Conservation (phyloP, 2,113 vertebrate genomes). For the Mastomys coucha region DNA sequence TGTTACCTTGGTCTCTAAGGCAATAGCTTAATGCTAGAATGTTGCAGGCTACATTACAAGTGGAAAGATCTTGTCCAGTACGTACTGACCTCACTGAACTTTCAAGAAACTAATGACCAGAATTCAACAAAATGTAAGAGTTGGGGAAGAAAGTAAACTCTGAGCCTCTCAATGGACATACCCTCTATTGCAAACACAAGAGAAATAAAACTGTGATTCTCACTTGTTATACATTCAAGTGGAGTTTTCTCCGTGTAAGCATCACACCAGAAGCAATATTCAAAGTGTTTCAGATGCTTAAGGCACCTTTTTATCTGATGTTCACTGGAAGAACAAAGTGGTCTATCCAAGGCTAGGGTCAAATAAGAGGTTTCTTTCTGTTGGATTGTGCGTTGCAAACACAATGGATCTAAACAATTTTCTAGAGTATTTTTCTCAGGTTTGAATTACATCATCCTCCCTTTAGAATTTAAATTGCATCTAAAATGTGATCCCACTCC, state of each 20-base stretch:
- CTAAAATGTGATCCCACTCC: background rate
- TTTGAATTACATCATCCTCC: background rate
- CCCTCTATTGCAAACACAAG: background rate
- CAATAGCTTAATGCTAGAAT: background rate
- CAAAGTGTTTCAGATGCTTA: background rate
- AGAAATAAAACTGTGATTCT: background rate
- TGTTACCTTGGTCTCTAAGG: background rate
- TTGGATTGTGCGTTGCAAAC: background rate
- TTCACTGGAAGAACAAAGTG: background rate
- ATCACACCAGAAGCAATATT: background rate
- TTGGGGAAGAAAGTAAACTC: background rate
- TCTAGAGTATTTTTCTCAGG: background rate
- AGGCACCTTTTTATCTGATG: background rate
- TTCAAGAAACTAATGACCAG: background rate
- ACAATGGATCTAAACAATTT: background rate
- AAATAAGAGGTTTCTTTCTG: background rate
- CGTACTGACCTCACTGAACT: background rate
- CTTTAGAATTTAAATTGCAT: conserved; percentile 39
- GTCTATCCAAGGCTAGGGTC: background rate
- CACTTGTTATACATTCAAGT: background rate
- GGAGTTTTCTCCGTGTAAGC: background rate
- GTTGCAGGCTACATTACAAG: background rate
- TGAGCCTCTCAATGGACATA: background rate
- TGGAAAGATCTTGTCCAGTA: background rate
- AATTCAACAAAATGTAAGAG: background rate